These are phyloP conservation scores for Caenorhabditis inopinata DNA, from an alignment of 1,140 invertebrate genomes.

Conservation along the genomic window DNA sequence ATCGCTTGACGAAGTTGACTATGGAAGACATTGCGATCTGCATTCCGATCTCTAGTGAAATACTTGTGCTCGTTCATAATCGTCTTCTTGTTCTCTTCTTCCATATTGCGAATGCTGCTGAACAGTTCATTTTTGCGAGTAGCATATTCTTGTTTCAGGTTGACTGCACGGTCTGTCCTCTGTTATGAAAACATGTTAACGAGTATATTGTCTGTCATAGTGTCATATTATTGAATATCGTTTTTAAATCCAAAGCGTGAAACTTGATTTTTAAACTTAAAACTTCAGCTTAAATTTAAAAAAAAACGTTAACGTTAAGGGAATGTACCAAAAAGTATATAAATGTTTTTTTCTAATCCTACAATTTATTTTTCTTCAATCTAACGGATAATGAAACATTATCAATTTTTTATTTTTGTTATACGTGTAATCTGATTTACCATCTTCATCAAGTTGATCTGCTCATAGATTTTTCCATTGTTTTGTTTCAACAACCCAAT, in stretches of 20 bases:
- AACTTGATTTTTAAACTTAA: no score
- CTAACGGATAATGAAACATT: neutral
- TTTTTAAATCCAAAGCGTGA: no score
- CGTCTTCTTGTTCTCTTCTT: constrained; percentile 9
- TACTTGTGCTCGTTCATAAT: constrained; percentile 22
- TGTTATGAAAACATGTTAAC: neutral
- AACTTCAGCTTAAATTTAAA: no score
- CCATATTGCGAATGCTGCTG: neutral
- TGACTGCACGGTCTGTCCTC: neutral
- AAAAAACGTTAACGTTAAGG: no score
- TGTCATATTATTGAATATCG: no score
- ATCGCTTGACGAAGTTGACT: neutral
- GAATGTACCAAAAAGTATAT: no score
- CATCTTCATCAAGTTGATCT: constrained; percentile 16
- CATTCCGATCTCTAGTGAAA: neutral
- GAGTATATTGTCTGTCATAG: no score
- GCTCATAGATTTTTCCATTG: neutral
- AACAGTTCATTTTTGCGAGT: neutral
- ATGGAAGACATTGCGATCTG: constrained; percentile 13
- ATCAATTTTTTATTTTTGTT: neutral
- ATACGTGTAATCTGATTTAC: neutral
- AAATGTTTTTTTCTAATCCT: no score
- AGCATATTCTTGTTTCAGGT: neutral
- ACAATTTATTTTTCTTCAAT: no score
- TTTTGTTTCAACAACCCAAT: neutral